Evolutionary conservation across 2,113 vertebrate genomes (phyloP), one percentile per base, ranked within the genome.

Genomic region (Trichomycterus rosablanca): DNA sequence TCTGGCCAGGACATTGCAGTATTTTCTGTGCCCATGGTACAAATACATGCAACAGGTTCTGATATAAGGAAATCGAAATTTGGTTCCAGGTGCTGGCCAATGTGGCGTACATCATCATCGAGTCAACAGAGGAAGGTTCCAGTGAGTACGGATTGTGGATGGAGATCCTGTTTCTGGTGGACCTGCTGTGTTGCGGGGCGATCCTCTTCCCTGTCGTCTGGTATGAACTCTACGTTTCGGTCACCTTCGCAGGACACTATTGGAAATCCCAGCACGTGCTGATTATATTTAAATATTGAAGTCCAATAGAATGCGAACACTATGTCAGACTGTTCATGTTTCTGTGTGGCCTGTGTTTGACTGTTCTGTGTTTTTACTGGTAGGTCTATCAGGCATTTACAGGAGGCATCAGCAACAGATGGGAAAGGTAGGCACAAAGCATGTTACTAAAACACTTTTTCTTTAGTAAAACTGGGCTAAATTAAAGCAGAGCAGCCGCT

Each of bases 321-420:
- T n/a, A n/a, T n/a, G n/a, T n/a, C n/a, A n/a, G 30, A 32, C 9
- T 32, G 30, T 32, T 20, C 4, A 22, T 44, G 2, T 26, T 34
- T 35, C 8, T 44, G 18, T 34, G 7, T 4, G 14, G 9, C 32
- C 22, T 46, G 7, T 11, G 53, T 22, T 42, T 66, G 48, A 64
- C 4, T 50, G 26, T 34, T 49, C 8, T 50, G 1, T 26, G 15
- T 37, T 28, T 58, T 42, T 35, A 4, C 40, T 10, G 35, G 37
- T 67, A 93, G 92, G 92, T 93, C 90, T 35, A 91, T 93, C 74
- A 86, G 90, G 68, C 90, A 93, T 71, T 87, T 93, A 68, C 90
- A 93, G 68, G 91, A 93, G 74, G 89, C 89, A 0, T 93, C 92
- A 44, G 88, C 88, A 20, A 92, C 90, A 67, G 90, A 93, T 70